phyloP scores from a whole-genome alignment of 1,140 invertebrate species.

The Heliconius hewitsoni region DNA sequence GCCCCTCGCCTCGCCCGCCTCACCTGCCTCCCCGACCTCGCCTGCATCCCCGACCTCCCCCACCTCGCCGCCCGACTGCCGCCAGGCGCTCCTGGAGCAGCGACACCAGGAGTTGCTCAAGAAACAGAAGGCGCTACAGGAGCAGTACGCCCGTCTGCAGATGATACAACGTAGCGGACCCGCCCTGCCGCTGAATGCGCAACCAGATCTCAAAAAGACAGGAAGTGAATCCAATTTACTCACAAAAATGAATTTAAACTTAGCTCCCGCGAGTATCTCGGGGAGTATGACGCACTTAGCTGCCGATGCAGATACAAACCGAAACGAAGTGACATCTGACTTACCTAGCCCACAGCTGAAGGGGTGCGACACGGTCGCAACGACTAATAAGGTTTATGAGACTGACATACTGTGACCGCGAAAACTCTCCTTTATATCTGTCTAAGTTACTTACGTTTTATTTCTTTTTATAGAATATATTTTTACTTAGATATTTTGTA shows the following conservation, averaged over 20 bases:
- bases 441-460: constrained; percentile 45
- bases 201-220: constrained; percentile 89
- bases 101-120: constrained; percentile 92
- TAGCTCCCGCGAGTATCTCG: constrained; percentile 77
- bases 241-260: constrained; percentile 90
- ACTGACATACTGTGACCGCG: constrained; percentile 91
- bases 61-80: constrained; percentile 82
- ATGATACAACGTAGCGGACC: constrained; percentile 90
- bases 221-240: constrained; percentile 94
- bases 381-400: constrained; percentile 89
- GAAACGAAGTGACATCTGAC: constrained; percentile 40
- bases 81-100: constrained; percentile 90
- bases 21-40: constrained; percentile 50
- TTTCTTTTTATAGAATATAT: neutral
- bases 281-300: constrained; percentile 72
- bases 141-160: constrained; percentile 93
- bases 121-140: constrained; percentile 92
- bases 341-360: constrained; percentile 31
- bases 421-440: constrained; percentile 55
- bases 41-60: constrained; percentile 40
- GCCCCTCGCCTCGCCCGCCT: constrained; percentile 89
- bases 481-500: constrained; percentile 14
- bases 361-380: constrained; percentile 48
- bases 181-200: constrained; percentile 83
- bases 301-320: constrained; percentile 49